Percentiles rank a stretch among this genome's conserved stretches.
These are phyloP conservation scores for Momotus momota DNA, from an alignment of 2,797 vertebrate species.

Conservation along the genomic window DNA sequence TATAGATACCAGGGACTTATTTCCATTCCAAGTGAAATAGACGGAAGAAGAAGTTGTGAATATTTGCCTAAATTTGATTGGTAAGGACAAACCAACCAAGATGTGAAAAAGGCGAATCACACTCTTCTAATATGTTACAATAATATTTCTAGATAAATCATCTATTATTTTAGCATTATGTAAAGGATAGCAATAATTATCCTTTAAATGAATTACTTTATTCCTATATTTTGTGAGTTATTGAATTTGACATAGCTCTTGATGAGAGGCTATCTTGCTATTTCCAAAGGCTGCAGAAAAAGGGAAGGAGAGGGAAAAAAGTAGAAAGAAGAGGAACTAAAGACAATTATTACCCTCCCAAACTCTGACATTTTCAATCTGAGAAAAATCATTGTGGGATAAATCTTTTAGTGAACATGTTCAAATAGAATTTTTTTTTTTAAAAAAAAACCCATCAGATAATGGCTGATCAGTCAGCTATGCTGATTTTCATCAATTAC, in stretches of 20 bases:
- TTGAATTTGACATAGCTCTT: not conserved
- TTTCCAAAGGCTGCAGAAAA: not conserved
- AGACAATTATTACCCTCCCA: not conserved
- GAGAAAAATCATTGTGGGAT: not conserved
- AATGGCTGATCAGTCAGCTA: not conserved
- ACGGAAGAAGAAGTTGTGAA: not conserved
- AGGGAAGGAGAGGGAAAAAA: not conserved
- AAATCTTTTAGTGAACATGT: not conserved
- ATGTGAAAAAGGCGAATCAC: not conserved
- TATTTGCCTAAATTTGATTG: not conserved
- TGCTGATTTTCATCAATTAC: not conserved
- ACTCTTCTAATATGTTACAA: not conserved
- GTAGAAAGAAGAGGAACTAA: not conserved
- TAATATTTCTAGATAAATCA: not conserved
- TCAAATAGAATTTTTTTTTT: not conserved
- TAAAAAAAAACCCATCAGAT: not conserved
- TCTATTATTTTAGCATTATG: not conserved
- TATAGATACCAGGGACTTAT: not conserved
- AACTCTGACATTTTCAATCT: not conserved
- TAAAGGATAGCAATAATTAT: not conserved
- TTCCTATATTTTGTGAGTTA: not conserved
- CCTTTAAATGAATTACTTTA: not conserved
- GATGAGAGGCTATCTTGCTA: not conserved
- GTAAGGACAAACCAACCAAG: not conserved
- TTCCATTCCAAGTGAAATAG: not conserved